Evolutionary conservation across 1,140 invertebrate genomes (phyloP), one percentile per base, ranked within the genome.

Genomic region (Hyphantria cunea): DNA sequence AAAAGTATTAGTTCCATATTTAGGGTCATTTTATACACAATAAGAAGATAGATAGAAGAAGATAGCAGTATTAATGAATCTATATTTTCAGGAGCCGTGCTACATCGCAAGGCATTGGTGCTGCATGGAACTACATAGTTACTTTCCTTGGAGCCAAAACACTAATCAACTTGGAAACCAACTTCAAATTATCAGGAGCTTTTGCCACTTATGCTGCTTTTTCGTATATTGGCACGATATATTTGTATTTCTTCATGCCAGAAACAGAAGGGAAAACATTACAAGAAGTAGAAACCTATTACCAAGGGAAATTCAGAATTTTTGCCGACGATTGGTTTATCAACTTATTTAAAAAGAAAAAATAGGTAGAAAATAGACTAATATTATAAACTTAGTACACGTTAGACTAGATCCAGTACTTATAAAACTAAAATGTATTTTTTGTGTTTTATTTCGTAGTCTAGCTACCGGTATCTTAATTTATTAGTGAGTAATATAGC

Each of bases 251-350:
- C 42, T 93, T 93, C 60, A 78, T 97, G n/a, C 96, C 96, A 1
- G 96, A 97, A 86, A 97, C 96, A 0, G 96, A 95, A 86, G 94
- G 95, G 3, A 94, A 93, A 67, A 93, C 92, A 2, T 88, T 97
- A 48, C 92, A 95, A 78, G 95, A 97, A 80, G 96, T 97, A 37
- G 93, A 94, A 72, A 82, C 83, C 1, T 83, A 84, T 55, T 93
- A 93, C 65, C 92, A 92, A 0, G 93, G 93, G 0, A 71, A 88
- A 64, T 56, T 84, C 6, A 75, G 73, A 62, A 84, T 74, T 31
- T 90, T 92, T 50, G 89, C 89, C 10, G 76, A 89, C 42, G 89
- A 89, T 74, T 80, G 84, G 6, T 25, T 91, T 4, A 83, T 84
- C 7, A 91, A 89, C 45, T 72, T 69, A 11, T 75, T 84, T 31